Base-by-base conservation (phyloP, 2,888 invertebrate genomes). In the Mantis religiosa region DNA sequence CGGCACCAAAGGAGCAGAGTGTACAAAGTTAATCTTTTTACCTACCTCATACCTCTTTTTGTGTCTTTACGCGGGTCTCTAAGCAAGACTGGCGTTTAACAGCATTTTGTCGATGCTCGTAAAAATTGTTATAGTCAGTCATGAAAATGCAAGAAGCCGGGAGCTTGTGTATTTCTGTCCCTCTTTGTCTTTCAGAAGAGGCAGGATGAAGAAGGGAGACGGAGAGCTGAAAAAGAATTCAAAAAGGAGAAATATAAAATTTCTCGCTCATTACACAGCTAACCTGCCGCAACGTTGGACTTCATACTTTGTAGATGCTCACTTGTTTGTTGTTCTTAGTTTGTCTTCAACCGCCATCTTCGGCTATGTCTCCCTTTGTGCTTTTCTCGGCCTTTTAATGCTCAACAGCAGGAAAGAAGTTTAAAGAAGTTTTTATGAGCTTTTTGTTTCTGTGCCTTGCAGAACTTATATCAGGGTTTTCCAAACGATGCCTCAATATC, bases 121-220 rank as follows among this genome's bases (percentile, higher is more conserved):
- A 87, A 87, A 87, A 82, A 81, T 41, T 34, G 82, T 87, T 87
- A 87, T 82, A 87, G 87, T 87, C 87, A 71, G 85, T 85, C 54
- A 85, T 85, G 85, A 85, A 85, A 71, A 85, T 85, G 71, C n/a
- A 71, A 85, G 85, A 54, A 30, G 84, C 54, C 54, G 54, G 54
- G 54, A 71, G 54, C 54, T 71, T 71, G 54, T 25, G 25, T 71
- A 71, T 71, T 20, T 71, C 54, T 71, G 54, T 71, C 54, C 54
- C 25, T 71, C 54, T 71, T 25, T 71, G 54, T 25, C 54, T 71
- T 25, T 25, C 54, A 15, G 54, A 20, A 71, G 54, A 15, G 25
- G 54, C 54, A 71, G 25, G 6, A 71, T 4, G 54, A 71, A 15
- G 54, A 71, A 71, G 54, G 25, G 54, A 71, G 54, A 71, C 15